Evolutionary conservation across 2,113 vertebrate genomes (phyloP).

Genomic region (Haliaeetus leucogaster): DNA sequence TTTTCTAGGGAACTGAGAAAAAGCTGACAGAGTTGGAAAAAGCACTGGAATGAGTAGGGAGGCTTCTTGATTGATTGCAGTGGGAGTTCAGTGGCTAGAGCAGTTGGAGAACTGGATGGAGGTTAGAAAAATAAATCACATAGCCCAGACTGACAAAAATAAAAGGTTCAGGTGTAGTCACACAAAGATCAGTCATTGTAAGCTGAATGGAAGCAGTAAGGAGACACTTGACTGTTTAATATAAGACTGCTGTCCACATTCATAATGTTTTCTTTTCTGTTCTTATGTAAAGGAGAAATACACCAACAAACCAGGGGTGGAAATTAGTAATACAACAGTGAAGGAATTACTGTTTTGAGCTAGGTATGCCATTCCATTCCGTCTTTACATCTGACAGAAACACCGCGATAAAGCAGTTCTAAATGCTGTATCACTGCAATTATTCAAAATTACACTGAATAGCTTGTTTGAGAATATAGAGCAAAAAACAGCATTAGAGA

Average conservation of each 20-base stretch:
- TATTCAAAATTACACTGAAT: background rate
- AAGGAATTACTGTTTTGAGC: background rate
- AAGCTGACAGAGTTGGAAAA: background rate
- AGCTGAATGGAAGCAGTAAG: background rate
- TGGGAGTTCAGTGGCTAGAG: background rate
- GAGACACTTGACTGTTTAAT: background rate
- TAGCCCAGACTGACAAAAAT: background rate
- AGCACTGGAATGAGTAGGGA: background rate
- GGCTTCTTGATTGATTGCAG: slow-evolving; percentile 17
- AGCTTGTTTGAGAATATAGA: background rate
- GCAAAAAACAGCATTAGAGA: background rate
- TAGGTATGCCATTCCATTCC: background rate
- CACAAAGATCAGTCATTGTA: background rate
- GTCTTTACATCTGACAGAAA: background rate
- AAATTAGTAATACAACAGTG: background rate
- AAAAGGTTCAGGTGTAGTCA: background rate
- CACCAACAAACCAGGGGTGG: background rate
- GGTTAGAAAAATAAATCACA: slow-evolving; percentile 7
- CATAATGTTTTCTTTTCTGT: background rate
- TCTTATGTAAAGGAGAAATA: background rate
- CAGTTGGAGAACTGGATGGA: background rate
- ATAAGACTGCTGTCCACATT: background rate
- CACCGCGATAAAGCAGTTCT: background rate
- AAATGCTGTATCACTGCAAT: background rate
- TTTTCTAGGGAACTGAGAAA: background rate